Percentiles rank a stretch among this genome's conserved stretches.
Conservation (phyloP, 2,797 vertebrate species). For the Brotula barbata region DNA sequence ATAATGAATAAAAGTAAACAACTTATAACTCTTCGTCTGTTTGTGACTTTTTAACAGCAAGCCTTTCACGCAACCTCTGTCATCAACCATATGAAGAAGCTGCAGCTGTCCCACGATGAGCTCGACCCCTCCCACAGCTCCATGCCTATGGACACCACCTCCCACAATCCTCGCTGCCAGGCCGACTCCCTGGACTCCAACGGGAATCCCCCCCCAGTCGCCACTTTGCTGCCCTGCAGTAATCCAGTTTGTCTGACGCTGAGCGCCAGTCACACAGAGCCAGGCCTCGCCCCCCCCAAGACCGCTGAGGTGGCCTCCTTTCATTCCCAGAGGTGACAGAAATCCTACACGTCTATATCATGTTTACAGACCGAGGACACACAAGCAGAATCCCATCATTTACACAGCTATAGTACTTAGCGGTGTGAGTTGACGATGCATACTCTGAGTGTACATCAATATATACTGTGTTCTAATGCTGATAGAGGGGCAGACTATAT, state of each 20-base stretch:
- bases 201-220: slow-evolving; percentile 46
- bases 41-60: slow-evolving; percentile 75
- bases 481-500: too few species aligned
- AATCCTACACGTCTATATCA: too few species aligned
- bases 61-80: slow-evolving; percentile 85
- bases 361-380: too few species aligned
- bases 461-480: too few species aligned
- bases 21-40: slow-evolving; percentile 14
- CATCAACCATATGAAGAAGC: slow-evolving; percentile 88
- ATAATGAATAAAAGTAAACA: too few species aligned
- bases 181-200: slow-evolving; percentile 56
- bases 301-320: slow-evolving; percentile 36
- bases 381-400: too few species aligned
- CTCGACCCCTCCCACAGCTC: slow-evolving; percentile 5
- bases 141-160: slow-evolving; percentile 48
- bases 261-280: slow-evolving; percentile 30
- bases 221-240: slow-evolving; percentile 41
- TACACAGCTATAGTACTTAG: too few species aligned
- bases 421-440: too few species aligned
- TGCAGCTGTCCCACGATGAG: slow-evolving; percentile 77
- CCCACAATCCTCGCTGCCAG: slow-evolving; percentile 22
- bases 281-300: slow-evolving; percentile 33
- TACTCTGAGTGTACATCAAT: too few species aligned
- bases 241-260: slow-evolving; percentile 16
- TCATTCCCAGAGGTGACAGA: slow-evolving; percentile 53